These are phyloP conservation scores for Cryptops parisi DNA, from an alignment of 2,888 invertebrate species.

Conservation along the genomic window DNA sequence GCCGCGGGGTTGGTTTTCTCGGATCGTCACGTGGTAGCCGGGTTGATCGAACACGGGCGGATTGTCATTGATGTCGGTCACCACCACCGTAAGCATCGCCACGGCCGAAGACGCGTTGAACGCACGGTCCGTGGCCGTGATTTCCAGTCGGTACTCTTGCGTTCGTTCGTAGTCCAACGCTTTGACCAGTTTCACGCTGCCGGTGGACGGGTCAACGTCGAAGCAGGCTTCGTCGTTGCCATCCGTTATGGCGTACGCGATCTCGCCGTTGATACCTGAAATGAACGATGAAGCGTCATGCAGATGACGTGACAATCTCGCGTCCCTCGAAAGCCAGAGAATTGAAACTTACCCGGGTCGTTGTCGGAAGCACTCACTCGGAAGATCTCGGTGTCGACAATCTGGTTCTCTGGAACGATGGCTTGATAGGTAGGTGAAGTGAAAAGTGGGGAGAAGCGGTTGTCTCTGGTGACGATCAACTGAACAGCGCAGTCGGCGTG, in stretches of 20 bases:
- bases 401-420: conserved; percentile 80
- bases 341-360: conserved; percentile 39
- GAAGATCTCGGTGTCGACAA: conserved; percentile 66
- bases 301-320: background rate
- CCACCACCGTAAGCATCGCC: conserved; percentile 65
- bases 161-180: conserved; percentile 73
- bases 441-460: conserved; percentile 63
- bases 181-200: conserved; percentile 62
- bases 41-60: conserved; percentile 69
- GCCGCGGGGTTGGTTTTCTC: conserved; percentile 65
- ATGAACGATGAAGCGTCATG: background rate
- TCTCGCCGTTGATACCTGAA: conserved; percentile 71
- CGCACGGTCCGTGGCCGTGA: conserved; percentile 74
- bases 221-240: conserved; percentile 72
- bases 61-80: conserved; percentile 89
- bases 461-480: conserved; percentile 71
- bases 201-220: conserved; percentile 55
- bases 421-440: conserved; percentile 69
- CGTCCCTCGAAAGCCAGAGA: background rate
- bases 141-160: conserved; percentile 68
- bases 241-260: conserved; percentile 65
- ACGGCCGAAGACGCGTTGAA: conserved; percentile 61
- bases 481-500: conserved; percentile 56
- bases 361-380: conserved; percentile 70
- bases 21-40: conserved; percentile 57